Conservation (phyloP, 2,797 vertebrate species). For the Austrolebias charrua region DNA sequence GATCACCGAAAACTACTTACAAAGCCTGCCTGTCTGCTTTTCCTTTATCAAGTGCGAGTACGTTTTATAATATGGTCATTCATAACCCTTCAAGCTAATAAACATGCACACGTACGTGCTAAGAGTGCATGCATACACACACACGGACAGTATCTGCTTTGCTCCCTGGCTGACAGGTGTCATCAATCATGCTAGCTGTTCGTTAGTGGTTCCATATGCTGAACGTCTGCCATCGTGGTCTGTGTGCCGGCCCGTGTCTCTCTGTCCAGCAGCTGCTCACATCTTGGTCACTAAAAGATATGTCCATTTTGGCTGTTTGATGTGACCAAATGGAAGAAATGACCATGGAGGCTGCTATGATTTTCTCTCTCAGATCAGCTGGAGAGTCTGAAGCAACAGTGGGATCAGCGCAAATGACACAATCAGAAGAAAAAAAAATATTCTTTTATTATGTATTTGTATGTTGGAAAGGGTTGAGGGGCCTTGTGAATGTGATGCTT, state of each 20-base stretch:
- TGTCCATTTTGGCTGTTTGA: constrained; percentile 38
- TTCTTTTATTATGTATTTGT: constrained; percentile 7
- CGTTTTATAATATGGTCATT: constrained; percentile 30
- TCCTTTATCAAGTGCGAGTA: constrained; percentile 26
- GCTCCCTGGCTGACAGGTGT: constrained; percentile 67
- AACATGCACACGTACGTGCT: constrained; percentile 15
- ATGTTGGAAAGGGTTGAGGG: constrained; percentile 11
- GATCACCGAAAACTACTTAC: constrained; percentile 30
- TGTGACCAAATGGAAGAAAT: constrained; percentile 29
- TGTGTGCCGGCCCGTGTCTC: constrained; percentile 38
- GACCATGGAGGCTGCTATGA: constrained; percentile 18
- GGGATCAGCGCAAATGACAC: constrained; percentile 26
- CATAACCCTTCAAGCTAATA: constrained; percentile 24
- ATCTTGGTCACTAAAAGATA: constrained; percentile 56
- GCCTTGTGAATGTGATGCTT: neutral
- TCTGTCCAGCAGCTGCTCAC: constrained; percentile 63
- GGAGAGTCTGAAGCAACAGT: constrained; percentile 41
- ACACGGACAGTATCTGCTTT: constrained; percentile 31
- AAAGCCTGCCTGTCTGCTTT: neutral
- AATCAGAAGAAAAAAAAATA: constrained; percentile 1
- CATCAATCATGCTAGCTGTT: constrained; percentile 78
- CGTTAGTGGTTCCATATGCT: constrained; percentile 79
- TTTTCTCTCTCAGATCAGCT: constrained; percentile 46
- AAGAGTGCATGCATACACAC: constrained; percentile 22
- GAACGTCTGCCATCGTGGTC: constrained; percentile 48